Evolutionary conservation across 2,113 vertebrate species (phyloP).

Genomic region (Xenopus laevis): DNA sequence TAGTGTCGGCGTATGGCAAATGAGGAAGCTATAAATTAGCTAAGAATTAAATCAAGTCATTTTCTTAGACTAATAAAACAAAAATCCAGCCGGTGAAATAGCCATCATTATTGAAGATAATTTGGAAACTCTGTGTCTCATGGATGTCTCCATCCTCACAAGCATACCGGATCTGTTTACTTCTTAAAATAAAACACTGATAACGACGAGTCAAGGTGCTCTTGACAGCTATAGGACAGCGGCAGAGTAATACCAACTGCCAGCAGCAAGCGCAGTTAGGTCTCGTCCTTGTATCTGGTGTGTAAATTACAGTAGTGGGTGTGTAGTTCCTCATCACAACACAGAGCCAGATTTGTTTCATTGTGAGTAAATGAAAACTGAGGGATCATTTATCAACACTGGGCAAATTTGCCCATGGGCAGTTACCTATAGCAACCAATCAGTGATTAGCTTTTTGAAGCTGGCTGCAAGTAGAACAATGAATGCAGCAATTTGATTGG

Average conservation of each 20-base stretch:
- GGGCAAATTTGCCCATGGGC: too few relatives aligned
- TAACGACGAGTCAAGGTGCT: conserved; percentile 38
- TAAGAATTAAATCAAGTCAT: background rate
- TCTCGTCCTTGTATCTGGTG: conserved; percentile 36
- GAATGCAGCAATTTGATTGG: too few relatives aligned
- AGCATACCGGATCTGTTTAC: conserved; percentile 25
- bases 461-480: too few relatives aligned
- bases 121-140: background rate
- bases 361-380: too few relatives aligned
- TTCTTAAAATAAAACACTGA: conserved; percentile 32
- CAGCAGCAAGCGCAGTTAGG: conserved; percentile 26
- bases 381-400: too few relatives aligned
- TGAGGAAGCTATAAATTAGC: background rate
- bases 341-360: too few relatives aligned
- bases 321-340: background rate
- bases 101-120: background rate
- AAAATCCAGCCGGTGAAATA: background rate
- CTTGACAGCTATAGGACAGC: conserved; percentile 37
- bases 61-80: background rate
- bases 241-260: conserved; percentile 34
- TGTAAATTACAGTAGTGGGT: conserved; percentile 25
- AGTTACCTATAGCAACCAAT: too few relatives aligned
- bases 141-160: background rate
- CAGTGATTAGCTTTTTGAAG: too few relatives aligned
- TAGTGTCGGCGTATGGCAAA: background rate